These are phyloP conservation scores for Ambastaia sidthimunki DNA, from an alignment of 2,797 vertebrate species.

Conservation along the genomic window DNA sequence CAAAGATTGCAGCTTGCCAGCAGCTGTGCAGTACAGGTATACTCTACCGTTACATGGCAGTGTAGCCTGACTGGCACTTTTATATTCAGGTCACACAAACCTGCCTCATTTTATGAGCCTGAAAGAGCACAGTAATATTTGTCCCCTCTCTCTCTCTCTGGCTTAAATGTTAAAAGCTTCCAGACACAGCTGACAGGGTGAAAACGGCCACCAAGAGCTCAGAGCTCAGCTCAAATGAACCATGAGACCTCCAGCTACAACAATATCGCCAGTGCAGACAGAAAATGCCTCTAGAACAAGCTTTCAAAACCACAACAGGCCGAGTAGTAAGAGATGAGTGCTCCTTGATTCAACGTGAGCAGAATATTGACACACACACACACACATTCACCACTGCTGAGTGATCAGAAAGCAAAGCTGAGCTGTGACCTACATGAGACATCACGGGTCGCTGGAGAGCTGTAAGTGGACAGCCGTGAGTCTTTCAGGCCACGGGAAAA, in stretches of 20 bases:
- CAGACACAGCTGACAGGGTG: constrained; percentile 37
- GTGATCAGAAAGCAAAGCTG: background rate
- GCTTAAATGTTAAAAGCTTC: constrained; percentile 44
- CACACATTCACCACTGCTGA: background rate
- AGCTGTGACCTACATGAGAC: background rate
- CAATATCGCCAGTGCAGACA: constrained; percentile 27
- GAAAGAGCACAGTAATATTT: constrained; percentile 32
- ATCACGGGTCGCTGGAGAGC: background rate
- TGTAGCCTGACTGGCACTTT: background rate
- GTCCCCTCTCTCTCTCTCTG: constrained; percentile 8
- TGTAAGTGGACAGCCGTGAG: background rate
- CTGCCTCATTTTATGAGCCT: constrained; percentile 22
- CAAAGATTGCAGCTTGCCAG: constrained; percentile 3
- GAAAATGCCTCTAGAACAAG: constrained; percentile 12
- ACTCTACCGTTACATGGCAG: background rate
- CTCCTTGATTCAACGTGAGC: background rate
- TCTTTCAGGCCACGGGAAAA: background rate
- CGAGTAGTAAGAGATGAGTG: constrained; percentile 26
- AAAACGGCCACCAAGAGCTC: constrained; percentile 39
- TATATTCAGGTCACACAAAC: constrained; percentile 30
- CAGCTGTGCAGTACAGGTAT: background rate
- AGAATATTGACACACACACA: constrained; percentile 33
- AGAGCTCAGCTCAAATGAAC: constrained; percentile 42
- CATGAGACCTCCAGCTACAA: constrained; percentile 41
- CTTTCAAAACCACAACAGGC: constrained; percentile 32